Percentiles rank a stretch among this genome's conserved stretches.
These are phyloP conservation scores for Micrastur ruficollis DNA, from an alignment of 2,797 vertebrate genomes.

Conservation along the genomic window DNA sequence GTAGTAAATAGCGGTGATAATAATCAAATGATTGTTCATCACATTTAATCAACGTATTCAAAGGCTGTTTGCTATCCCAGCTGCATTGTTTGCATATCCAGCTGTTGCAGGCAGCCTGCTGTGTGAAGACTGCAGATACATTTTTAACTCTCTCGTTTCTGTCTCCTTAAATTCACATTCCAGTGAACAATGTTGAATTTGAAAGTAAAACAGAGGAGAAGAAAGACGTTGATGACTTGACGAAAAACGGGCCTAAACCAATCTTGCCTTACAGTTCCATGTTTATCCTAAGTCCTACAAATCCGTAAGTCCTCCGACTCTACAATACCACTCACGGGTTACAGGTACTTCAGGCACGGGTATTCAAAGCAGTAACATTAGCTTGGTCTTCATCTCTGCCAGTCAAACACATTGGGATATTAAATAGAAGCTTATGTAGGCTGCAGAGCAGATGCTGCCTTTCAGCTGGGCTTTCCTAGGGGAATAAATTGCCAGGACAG, in stretches of 20 bases:
- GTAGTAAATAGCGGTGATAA: not conserved
- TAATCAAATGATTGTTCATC: conserved; percentile 4
- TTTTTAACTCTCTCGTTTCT: conserved; percentile 24
- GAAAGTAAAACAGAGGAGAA: conserved; percentile 90
- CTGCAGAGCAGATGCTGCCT: not conserved
- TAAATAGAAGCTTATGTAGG: not conserved
- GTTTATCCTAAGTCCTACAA: conserved; percentile 91
- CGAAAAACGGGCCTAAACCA: conserved; percentile 81
- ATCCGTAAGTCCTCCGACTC: conserved; percentile 85
- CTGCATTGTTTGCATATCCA: conserved; percentile 22
- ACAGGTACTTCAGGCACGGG: not conserved
- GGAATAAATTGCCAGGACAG: not conserved
- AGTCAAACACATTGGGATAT: not conserved
- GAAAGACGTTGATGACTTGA: conserved; percentile 81
- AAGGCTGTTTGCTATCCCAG: conserved; percentile 19
- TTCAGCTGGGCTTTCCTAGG: not conserved
- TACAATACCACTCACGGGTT: accelerated
- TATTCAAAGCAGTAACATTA: not conserved
- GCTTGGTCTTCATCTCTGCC: not conserved
- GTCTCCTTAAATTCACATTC: not conserved
- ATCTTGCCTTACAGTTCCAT: conserved; percentile 95
- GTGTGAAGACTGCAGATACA: not conserved
- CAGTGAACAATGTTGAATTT: conserved; percentile 89
- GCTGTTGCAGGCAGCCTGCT: conserved; percentile 6
- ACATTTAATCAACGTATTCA: not conserved